A percentile compares a stretch with the other conserved stretches of the same genome.
These are phyloP conservation scores for Isotomurus palustris DNA, from an alignment of 2,888 invertebrate genomes.

Conservation along the genomic window DNA sequence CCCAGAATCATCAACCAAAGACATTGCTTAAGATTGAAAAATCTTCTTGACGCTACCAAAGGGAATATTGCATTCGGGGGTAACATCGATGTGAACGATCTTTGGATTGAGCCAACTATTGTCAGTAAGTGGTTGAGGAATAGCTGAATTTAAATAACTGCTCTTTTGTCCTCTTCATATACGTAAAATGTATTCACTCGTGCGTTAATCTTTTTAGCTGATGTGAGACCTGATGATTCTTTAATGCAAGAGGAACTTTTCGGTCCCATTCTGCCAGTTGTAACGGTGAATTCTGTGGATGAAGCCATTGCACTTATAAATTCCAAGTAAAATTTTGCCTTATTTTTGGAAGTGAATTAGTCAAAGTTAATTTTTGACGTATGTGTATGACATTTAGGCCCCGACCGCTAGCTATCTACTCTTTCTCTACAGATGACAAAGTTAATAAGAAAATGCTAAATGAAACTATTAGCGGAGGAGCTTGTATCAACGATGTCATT, in stretches of 20 bases:
- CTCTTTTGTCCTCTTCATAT: too few species aligned
- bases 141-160: too few species aligned
- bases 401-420: conserved; percentile 83
- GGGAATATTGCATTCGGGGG: conserved; percentile 77
- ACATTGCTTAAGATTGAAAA: conserved; percentile 63
- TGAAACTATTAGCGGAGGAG: conserved; percentile 73
- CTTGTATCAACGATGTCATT: conserved; percentile 78
- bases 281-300: conserved; percentile 74
- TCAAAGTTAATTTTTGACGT: too few species aligned
- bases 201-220: conserved; percentile 10
- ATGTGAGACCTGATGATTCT: conserved; percentile 22
- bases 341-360: too few species aligned
- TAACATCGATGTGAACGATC: conserved; percentile 65
- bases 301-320: conserved; percentile 83
- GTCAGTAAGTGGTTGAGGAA: conserved; percentile 35
- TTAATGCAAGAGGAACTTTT: conserved; percentile 78
- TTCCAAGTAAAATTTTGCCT: neutral
- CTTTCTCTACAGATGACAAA: conserved; percentile 66
- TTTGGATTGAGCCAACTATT: conserved; percentile 81
- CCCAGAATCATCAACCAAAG: conserved; percentile 67
- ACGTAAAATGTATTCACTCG: too few species aligned
- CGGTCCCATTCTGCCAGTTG: conserved; percentile 89
- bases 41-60: conserved; percentile 32
- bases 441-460: conserved; percentile 60
- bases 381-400: conserved; percentile 60